These are phyloP conservation scores for Drosophila erecta DNA, from an alignment of 1,140 invertebrate genomes.

Conservation along the genomic window DNA sequence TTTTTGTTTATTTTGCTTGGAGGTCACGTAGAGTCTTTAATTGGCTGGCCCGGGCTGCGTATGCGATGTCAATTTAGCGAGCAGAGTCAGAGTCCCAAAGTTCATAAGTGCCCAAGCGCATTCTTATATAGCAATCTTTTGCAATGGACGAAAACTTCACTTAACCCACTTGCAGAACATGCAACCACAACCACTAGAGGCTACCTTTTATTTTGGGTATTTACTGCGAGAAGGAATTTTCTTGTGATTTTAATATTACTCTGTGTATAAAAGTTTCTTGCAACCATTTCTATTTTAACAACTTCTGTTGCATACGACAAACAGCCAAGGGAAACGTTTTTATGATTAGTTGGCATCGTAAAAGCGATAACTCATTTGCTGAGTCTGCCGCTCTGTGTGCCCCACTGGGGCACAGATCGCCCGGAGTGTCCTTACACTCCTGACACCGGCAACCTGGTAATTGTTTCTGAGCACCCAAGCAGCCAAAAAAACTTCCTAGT, in stretches of 20 bases:
- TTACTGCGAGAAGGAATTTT: neutral
- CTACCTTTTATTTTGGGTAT: neutral
- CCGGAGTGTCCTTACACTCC: conserved; percentile 40
- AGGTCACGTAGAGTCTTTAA: conserved; percentile 67
- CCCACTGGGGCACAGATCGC: conserved; percentile 1
- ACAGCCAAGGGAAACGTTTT: conserved; percentile 3
- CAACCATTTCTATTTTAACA: neutral
- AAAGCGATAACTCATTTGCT: conserved; percentile 29
- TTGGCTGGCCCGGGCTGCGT: conserved; percentile 54
- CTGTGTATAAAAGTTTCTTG: neutral
- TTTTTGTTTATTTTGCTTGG: conserved; percentile 5
- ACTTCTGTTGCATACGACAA: neutral
- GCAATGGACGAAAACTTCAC: conserved; percentile 22
- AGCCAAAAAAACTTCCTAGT: conserved; percentile 21
- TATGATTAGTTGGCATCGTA: conserved; percentile 25
- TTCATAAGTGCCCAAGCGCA: conserved; percentile 52
- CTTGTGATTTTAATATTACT: neutral
- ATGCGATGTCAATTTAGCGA: conserved; percentile 55
- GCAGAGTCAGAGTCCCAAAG: conserved; percentile 41
- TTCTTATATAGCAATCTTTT: conserved; percentile 24
- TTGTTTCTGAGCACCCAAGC: conserved; percentile 14
- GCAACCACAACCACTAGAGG: neutral
- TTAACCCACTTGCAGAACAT: conserved; percentile 23
- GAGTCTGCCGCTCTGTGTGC: conserved; percentile 2
- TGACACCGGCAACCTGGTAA: conserved; percentile 29